Evolutionary conservation across 2,888 invertebrate genomes (phyloP).

Genomic region (Drosophila nr. perissopoda): DNA sequence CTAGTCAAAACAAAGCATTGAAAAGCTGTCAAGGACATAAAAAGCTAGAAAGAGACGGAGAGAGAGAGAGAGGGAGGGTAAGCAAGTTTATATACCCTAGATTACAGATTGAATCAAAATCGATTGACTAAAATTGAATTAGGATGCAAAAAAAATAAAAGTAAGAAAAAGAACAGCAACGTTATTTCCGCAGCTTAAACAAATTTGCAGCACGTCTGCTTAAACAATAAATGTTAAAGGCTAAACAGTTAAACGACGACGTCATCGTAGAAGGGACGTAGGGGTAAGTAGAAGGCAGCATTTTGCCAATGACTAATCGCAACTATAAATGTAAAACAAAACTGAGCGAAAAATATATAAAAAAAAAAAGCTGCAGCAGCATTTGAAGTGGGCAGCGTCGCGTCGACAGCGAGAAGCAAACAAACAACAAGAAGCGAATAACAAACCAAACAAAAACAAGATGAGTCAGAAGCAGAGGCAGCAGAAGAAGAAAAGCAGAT

Average conservation of each 20-base stretch:
- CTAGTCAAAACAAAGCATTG: conserved; percentile 47
- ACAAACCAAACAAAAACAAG: conserved; percentile 20
- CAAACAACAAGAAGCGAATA: conserved; percentile 18
- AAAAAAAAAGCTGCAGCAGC: conserved; percentile 37
- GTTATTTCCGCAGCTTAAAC: background rate
- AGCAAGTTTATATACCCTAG: background rate
- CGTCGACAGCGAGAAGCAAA: conserved; percentile 43
- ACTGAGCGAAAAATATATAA: conserved; percentile 5
- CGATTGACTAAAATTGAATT: background rate
- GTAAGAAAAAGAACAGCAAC: background rate
- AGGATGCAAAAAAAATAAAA: background rate
- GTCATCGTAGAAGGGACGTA: conserved; percentile 17
- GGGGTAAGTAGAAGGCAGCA: conserved; percentile 61
- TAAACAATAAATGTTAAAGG: conserved; percentile 17
- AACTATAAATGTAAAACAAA: conserved; percentile 37
- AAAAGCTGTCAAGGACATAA: conserved; percentile 35
- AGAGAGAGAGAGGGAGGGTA: background rate
- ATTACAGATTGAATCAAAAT: background rate
- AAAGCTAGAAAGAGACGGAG: background rate
- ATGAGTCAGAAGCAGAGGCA: conserved; percentile 41
- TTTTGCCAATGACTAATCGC: conserved; percentile 67
- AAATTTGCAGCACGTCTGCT: background rate
- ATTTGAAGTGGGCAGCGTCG: conserved; percentile 50
- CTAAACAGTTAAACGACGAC: conserved; percentile 15
- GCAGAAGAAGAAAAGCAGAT: conserved; percentile 18